Evolutionary conservation across 2,888 invertebrate species (phyloP), one percentile per base, ranked within the genome.

Genomic region (Tiphia femorata): DNA sequence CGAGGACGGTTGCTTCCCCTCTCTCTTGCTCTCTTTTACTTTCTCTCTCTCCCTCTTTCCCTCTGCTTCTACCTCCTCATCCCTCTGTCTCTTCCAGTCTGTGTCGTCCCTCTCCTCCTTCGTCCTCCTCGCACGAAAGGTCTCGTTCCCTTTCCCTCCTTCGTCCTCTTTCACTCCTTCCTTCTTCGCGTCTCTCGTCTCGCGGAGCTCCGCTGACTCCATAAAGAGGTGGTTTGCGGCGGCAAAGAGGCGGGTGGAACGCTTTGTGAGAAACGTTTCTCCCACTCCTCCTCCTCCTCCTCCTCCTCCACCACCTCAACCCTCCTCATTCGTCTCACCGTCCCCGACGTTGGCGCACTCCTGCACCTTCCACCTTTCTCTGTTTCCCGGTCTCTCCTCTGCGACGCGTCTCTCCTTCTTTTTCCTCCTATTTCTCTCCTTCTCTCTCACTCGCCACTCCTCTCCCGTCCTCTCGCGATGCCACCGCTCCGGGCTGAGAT

Each of bases 1-100:
- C 82, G 81, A 80, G 77, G 78, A 74, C 77, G 76, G 68, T 75
- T 73, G 67, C 49, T 54, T 44, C 30, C 21, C 48, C 21, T 6
- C 29, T 29, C 16, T 27, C 17, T n/a, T 5, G n/a, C 16, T 14
- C 47, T 25, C n/a, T 20, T 23, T 23, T 25, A n/a, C 37, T 27
- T 21, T 47, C 23, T 7, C 17, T 23, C 27, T 43, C 23, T 2
- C 35, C 21, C 27, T 14, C 14, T 27, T 25, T 14, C 41, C 21
- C 38, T 49, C 10, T 16, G 3, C 29, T 29, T 20, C 12, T 7
- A 17, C 12, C 17, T 19, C 46, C 38, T 30, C 21, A 14, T 47
- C 47, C 7, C 21, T 47, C 35, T 29, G 37, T 33, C 20, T 42
- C 35, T 33, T 23, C 23, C n/a, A n/a, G n/a, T 21, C 35, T n/a